Base-by-base conservation (phyloP, 2,888 invertebrate genomes). In the Zelleria hepariella region DNA sequence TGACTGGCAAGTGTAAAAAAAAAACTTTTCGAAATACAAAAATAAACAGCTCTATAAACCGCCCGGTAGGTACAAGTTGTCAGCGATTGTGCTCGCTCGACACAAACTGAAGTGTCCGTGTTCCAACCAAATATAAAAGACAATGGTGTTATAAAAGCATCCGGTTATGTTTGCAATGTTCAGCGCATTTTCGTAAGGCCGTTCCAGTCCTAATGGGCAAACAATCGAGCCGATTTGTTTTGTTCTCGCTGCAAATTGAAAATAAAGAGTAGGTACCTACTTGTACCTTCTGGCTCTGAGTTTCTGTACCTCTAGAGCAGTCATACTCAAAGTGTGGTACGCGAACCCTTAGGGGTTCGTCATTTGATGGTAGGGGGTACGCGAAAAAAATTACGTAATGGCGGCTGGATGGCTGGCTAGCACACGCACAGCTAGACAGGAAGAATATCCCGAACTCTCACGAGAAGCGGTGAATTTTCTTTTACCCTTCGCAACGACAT, bases 111-210 rank as follows among this genome's bases (percentile, higher is more conserved):
- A 49, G 20, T 58, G 51, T 27, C 58, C 8, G n/a, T 15, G 32
- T 10, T 42, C 32, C 15, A 5, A 7, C 47, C 51, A 47, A 56
- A 56, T 56, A 24, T 26, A 20, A 8, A 51, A 26, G 25, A 58
- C 58, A 58, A 58, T 58, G 49, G 58, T 58, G 58, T 32, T 49
- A 58, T 58, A 58, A 51, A 49, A 51, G 27, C 51, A 51, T 51
- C 51, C 23, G 23, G 21, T 20, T 21, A 51, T 51, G 51, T 51
- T 51, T 51, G 23, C 51, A 51, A 51, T 51, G 51, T 20, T 23
- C 23, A 21, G 51, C 51, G 23, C 20, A 23, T 51, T 51, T 51
- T 51, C 51, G 51, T 51, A 20, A 51, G 51, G 51, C 51, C 21
- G 51, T 42, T 42, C 51, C 21, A 23, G 8, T 1, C 21, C 21